Conservation (phyloP, 2,888 invertebrate species). For the Drosophila anomalata region DNA sequence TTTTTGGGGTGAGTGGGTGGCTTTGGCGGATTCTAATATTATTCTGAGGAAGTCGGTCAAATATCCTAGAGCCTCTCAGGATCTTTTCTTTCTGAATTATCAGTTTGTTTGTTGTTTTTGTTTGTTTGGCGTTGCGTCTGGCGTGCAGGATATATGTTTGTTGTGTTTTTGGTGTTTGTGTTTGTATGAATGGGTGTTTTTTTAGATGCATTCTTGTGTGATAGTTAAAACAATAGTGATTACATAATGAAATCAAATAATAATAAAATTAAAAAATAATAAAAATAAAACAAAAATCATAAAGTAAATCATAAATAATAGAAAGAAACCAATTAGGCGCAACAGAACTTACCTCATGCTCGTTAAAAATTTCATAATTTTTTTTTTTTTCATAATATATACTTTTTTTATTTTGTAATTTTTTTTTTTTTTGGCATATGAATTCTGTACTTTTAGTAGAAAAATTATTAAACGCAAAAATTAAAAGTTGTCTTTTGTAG, state of each 20-base stretch:
- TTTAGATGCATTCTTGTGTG: conserved; percentile 15
- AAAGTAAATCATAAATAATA: conserved; percentile 43
- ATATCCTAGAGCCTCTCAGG: conserved; percentile 21
- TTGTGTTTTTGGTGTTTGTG: conserved; percentile 18
- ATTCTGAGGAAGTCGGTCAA: conserved; percentile 8
- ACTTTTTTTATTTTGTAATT: conserved; percentile 35
- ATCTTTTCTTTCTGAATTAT: neutral
- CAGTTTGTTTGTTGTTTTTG: conserved; percentile 8
- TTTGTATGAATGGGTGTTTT: conserved; percentile 17
- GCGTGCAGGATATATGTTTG: conserved; percentile 30
- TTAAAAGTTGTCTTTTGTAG: conserved; percentile 63
- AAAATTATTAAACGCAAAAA: conserved; percentile 72
- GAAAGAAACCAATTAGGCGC: conserved; percentile 76
- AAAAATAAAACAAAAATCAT: conserved; percentile 26
- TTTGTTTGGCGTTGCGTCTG: conserved; percentile 38
- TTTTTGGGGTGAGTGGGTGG: conserved; percentile 22
- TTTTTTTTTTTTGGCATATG: conserved; percentile 54
- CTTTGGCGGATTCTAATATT: conserved; percentile 1
- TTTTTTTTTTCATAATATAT: conserved; percentile 53
- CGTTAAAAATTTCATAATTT: conserved; percentile 65
- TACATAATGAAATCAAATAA: conserved; percentile 50
- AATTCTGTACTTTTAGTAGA: conserved; percentile 53
- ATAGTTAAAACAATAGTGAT: conserved; percentile 33
- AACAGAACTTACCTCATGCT: conserved; percentile 83
- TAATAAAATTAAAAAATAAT: conserved; percentile 46